Evolutionary conservation across 2,797 vertebrate species (phyloP), one percentile per base, ranked within the genome.

Genomic region (Numenius phaeopus): DNA sequence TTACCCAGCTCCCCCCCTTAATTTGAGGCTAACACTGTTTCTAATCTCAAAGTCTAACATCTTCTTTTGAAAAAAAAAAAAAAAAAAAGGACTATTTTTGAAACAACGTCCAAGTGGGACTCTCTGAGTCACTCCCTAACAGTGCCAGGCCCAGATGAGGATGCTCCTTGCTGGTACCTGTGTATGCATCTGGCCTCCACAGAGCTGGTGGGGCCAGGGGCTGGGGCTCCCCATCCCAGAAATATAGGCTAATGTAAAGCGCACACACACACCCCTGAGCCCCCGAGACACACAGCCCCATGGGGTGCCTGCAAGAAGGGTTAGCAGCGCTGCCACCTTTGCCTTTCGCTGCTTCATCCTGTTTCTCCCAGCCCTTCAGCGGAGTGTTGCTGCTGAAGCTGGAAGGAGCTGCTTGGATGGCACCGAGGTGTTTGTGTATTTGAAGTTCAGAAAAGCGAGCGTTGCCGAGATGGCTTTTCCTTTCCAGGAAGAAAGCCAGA

Each of bases 391-490:
- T 84, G 64, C 49, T 84, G 82, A 75, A 91, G 83, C 30, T 76
- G 54, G 71, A 80, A 89, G 71, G 50, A 59, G 39, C 67, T 76
- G 29, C 88, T 90, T 67, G 85, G 84, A 89, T 24, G 17, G 57
- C 57, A 54, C 26, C 1, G 17, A 81, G 50, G 50, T 44, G 27
- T 54, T 72, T 71, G 57, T 79, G 32, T 91, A 32, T 76, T 92
- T 94, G 59, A 83, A 95, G 62, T 88, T 50, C 77, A 90, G 93
- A 86, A 83, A 94, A 81, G 23, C 2, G 22, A 91, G 42, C 66
- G 75, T 80, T 91, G 64, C 47, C 1, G 29, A 72, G 55, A 49
- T 40, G 34, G 59, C 20, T 94, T 95, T 92, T 90, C n/a, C 44
- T 81, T 95, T 83, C 59, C 73, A 73, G 26, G n/a, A 93, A 47